phyloP scores from a whole-genome alignment of 2,113 vertebrate genomes.

The Corvus cornix region DNA sequence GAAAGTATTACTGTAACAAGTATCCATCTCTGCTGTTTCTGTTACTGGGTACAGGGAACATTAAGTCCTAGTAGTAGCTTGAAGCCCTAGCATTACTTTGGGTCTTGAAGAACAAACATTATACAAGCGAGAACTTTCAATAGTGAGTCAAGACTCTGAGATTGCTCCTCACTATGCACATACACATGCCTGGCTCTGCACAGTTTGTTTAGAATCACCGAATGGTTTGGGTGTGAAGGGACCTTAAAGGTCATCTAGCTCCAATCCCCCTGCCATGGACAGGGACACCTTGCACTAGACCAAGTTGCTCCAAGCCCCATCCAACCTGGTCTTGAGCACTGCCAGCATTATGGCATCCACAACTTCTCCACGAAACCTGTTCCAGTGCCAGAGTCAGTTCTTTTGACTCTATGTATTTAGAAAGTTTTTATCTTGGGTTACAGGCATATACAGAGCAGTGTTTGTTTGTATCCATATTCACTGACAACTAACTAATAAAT shows the following conservation, averaged over 20 bases:
- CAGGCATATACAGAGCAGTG: not conserved
- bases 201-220: not conserved
- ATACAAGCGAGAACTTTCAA: not conserved
- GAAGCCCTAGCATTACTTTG: not conserved
- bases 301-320: not conserved
- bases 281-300: not conserved
- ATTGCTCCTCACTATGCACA: not conserved
- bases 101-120: not conserved
- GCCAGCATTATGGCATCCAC: not conserved
- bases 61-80: not conserved
- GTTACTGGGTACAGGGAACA: not conserved
- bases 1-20: not conserved
- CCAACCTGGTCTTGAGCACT: not conserved
- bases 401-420: not conserved
- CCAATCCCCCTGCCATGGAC: not conserved
- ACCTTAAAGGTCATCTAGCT: not conserved
- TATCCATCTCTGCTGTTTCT: not conserved
- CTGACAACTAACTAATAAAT: not conserved
- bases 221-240: not conserved
- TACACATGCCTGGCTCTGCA: not conserved
- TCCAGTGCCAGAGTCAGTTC: not conserved
- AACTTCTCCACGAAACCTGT: not conserved
- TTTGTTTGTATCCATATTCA: not conserved
- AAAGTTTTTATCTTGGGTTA: not conserved
- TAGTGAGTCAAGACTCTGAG: not conserved